These are phyloP conservation scores for Indicator indicator DNA, from an alignment of 2,113 vertebrate genomes.

Conservation along the genomic window DNA sequence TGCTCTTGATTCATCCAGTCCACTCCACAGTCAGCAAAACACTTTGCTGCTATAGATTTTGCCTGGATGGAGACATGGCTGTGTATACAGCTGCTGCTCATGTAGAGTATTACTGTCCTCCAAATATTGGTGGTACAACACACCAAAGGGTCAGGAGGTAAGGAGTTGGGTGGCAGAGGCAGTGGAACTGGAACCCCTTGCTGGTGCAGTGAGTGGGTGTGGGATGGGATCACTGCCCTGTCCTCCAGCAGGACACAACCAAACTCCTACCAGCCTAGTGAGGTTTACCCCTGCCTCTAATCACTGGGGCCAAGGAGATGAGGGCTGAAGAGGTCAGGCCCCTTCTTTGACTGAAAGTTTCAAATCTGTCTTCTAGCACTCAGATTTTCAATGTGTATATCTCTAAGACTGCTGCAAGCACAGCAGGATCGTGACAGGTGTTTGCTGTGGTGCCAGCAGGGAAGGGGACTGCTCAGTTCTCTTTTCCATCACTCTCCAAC, in stretches of 20 bases:
- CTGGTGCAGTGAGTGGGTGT: not conserved
- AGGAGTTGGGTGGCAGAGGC: not conserved
- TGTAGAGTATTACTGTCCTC: not conserved
- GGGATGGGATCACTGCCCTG: not conserved
- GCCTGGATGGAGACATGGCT: not conserved
- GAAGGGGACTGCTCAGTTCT: not conserved
- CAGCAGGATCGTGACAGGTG: not conserved
- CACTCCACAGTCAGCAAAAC: not conserved
- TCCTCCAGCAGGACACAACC: not conserved
- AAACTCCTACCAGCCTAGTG: not conserved
- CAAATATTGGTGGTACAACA: not conserved
- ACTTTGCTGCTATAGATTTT: not conserved
- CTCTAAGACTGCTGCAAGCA: not conserved
- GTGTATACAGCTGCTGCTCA: accelerated
- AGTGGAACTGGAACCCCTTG: not conserved
- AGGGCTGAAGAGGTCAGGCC: not conserved
- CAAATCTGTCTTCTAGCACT: not conserved
- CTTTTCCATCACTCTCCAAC: not conserved
- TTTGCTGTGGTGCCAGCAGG: not conserved
- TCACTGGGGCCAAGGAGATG: not conserved
- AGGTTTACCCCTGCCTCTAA: not conserved
- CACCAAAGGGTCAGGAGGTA: not conserved
- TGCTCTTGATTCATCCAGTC: not conserved
- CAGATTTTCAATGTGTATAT: not conserved
- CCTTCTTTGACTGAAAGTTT: not conserved